Base-by-base conservation (phyloP, 2,888 invertebrate species). In the Dorcus parallelipipedus region DNA sequence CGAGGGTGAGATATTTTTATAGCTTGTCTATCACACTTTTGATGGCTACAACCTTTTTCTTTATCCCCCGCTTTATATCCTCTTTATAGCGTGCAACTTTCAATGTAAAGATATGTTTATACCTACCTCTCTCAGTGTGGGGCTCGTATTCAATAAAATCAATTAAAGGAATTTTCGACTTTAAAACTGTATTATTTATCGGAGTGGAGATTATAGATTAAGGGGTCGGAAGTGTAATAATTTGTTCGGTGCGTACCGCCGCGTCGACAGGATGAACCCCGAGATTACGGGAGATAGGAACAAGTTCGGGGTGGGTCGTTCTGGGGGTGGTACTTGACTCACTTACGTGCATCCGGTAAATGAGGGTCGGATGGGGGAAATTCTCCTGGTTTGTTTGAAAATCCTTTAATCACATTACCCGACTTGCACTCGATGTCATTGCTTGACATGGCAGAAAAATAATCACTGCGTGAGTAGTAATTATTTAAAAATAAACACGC, bases 291-390 rank as follows among this genome's bases (percentile, higher is more conserved):
- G 59, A 63, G 66, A 66, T 64, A 67, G 51, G 53, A 49, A 42
- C 54, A 54, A 59, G 52, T 49, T 59, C 55, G 49, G 42, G 60
- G 54, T 45, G 59, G 53, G 48, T 52, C 53, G 49, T 40, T 38
- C 8, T 40, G 69, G 59, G 68, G 71, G 70, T 68, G 72, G 73
- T 69, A 72, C 73, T 73, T 73, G 71, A 73, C 71, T 73, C 72
- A 73, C 72, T 74, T 73, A 71, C 70, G 61, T 66, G 66, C 71
- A 71, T 74, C 74, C 73, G 72, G 69, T 66, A 69, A 72, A 73
- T 65, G 69, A 68, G 71, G 71, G 71, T 65, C 63, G 65, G 61
- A 61, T 62, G 57, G 50, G 63, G 48, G 52, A 57, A 57, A 52
- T 57, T 57, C 42, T 38, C 40, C 52, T 38, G 66, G 67, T 67